Base-by-base conservation (phyloP, 2,113 vertebrate genomes). In the Rhynchopsitta pachyrhyncha region DNA sequence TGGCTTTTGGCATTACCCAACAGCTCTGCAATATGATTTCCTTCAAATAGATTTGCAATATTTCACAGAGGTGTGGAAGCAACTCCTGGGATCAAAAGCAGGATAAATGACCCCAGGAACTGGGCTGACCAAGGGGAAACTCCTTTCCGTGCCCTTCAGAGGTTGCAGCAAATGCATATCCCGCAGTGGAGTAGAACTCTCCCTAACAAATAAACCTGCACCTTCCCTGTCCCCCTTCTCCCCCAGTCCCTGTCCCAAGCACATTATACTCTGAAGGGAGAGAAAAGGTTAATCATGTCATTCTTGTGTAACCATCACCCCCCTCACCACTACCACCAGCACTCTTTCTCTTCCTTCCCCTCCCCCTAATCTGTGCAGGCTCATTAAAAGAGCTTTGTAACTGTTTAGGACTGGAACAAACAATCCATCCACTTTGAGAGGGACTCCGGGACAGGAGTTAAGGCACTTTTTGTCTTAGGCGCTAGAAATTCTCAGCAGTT, bases 371-470 rank as follows among this genome's bases (percentile, higher is more conserved):
- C 97, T 97, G 94, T 97, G 96, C 96, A 97, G 97, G 88, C 96
- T 97, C 96, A 97, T 97, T 97, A 97, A 97, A 97, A 97, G 97
- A 97, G 97, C 97, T 97, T 97, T 97, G 97, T 97, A 97, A 97
- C 97, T 97, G 96, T 97, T 97, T 97, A 97, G 97, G 97, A 97
- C 95, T 97, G 97, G 97, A 96, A 97, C 96, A 96, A 97, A 97
- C 97, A 97, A 97, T 96, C 92, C 96, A 95, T 94, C 94, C 85
- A 97, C 95, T 97, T 95, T 95, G 77, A 96, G 96, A 97, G 93
- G 95, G 92, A 95, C 95, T 95, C 93, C 85, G 96, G 93, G 96
- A 97, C 90, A 88, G 95, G 96, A 97, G 95, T 97, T 97, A 97
- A 96, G 96, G 95, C 96, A 97, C 95, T 96, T 97, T 97, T 95